Base-by-base conservation (phyloP, 1,140 invertebrate genomes). In the Gryon sp. region DNA sequence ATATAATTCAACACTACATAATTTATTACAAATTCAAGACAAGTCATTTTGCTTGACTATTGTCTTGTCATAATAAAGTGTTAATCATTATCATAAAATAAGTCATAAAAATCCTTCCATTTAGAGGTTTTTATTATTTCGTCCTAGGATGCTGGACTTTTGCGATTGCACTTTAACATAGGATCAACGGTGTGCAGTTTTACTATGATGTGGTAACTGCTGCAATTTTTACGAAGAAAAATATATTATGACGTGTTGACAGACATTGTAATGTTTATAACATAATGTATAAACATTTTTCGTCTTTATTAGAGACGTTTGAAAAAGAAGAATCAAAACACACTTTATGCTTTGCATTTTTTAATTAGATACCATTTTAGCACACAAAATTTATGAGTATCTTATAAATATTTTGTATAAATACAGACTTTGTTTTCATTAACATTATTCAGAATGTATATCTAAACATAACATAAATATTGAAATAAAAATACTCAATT, bases 31-130 rank as follows among this genome's bases (percentile, higher is more conserved):
- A 72, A 60, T 65, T 55, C 70, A 24, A 70, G 60, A 75, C 65
- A 74, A 75, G 70, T 70, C 52, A 68, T 78, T 75, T 74, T 74
- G 53, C 66, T 78, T 78, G 70, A 78, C 70, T 75, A 78, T 74
- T 78, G 76, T 78, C 76, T 78, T 78, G 76, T 78, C 76, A 75
- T 78, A 75, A 78, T 78, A 78, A 78, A 78, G 76, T 75, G 76
- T 78, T 78, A 78, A 78, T 78, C 76, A 72, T 78, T 70, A 75
- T 74, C 69, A 38, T 78, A 78, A 78, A 78, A 55, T 74, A 75
- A 75, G 65, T 78, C 76, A 68, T 78, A 78, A 78, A n/a, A 78
- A 78, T 78, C 70, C 76, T 73, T 78, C 40, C 68, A 73, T 65
- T 68, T 65, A 48, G 52, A 69, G 50, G 69, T 78, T 74, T n/a